Percentiles rank a stretch among this genome's conserved stretches.
These are phyloP conservation scores for Agelas oroides DNA, from an alignment of 37 sponge, comb jelly and placozoan species.

Conservation along the genomic window DNA sequence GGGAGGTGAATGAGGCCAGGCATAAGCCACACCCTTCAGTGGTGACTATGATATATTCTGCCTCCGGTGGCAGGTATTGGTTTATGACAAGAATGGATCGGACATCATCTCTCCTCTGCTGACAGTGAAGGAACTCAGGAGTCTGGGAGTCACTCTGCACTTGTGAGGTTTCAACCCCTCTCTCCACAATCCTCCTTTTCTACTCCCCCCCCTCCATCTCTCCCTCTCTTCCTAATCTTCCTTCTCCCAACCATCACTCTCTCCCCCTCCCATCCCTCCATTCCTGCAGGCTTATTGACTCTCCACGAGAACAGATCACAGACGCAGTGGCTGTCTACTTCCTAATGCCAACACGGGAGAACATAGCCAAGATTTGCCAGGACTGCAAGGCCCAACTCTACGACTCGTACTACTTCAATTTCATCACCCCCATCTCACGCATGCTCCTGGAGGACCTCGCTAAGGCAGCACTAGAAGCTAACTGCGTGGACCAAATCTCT, in stretches of 20 bases:
- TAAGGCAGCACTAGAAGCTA: constrained; percentile 76
- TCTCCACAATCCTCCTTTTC: too few relatives aligned
- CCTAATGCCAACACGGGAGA: constrained; percentile 80
- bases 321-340: constrained; percentile 97
- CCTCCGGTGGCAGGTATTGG: constrained; percentile 67
- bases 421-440: constrained; percentile 90
- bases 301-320: constrained; percentile 83
- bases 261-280: not conserved
- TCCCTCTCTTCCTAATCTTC: too few relatives aligned
- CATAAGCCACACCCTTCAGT: too few relatives aligned
- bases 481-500: constrained; percentile 67
- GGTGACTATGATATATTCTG: too few relatives aligned
- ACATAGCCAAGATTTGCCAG: constrained; percentile 83
- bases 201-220: too few relatives aligned
- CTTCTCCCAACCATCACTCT: not conserved
- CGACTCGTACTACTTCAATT: constrained; percentile 89
- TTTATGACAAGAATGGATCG: constrained; percentile 94
- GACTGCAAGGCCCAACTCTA: constrained; percentile 88
- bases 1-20: too few relatives aligned
- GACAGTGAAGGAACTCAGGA: constrained; percentile 89
- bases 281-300: constrained; percentile 57
- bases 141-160: constrained; percentile 93
- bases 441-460: constrained; percentile 90
- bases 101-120: constrained; percentile 98
- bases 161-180: too few relatives aligned